Percentiles rank a stretch among this genome's conserved stretches.
Conservation (phyloP, 2,797 vertebrate species). For the Saxicola maurus region DNA sequence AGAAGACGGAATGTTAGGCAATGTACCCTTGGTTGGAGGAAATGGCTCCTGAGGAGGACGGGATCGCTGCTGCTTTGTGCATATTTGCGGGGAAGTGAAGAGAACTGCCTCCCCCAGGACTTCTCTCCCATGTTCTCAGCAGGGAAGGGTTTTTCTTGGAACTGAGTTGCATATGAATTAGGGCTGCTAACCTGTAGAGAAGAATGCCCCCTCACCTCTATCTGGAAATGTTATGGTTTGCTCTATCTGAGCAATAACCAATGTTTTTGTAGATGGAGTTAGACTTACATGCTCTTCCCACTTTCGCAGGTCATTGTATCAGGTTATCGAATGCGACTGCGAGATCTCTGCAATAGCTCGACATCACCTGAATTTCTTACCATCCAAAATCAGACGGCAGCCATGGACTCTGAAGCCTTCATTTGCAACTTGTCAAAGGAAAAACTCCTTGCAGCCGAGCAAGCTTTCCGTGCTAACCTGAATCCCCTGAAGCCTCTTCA, state of each 20-base stretch:
- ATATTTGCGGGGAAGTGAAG: background rate
- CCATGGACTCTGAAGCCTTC: conserved; percentile 56
- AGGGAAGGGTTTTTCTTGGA: background rate
- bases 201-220: background rate
- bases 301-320: conserved; percentile 79
- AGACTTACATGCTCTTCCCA: background rate
- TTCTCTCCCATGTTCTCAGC: background rate
- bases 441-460: conserved; percentile 76
- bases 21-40: background rate
- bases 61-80: background rate
- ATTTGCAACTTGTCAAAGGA: conserved; percentile 75
- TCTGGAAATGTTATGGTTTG: background rate
- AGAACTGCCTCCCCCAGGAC: background rate
- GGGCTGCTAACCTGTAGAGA: background rate
- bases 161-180: background rate
- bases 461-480: conserved; percentile 78
- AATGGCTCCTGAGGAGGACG: background rate
- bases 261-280: background rate
- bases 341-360: conserved; percentile 78
- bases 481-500: conserved; percentile 85
- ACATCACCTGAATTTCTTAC: conserved; percentile 75
- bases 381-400: conserved; percentile 64
- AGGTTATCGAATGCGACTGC: conserved; percentile 83
- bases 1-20: conserved; percentile 7
- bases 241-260: background rate